Percentiles rank a stretch among this genome's conserved stretches.
Evolutionary conservation across 1,140 invertebrate species (phyloP).

Genomic region (Acromyrmex echinatior): DNA sequence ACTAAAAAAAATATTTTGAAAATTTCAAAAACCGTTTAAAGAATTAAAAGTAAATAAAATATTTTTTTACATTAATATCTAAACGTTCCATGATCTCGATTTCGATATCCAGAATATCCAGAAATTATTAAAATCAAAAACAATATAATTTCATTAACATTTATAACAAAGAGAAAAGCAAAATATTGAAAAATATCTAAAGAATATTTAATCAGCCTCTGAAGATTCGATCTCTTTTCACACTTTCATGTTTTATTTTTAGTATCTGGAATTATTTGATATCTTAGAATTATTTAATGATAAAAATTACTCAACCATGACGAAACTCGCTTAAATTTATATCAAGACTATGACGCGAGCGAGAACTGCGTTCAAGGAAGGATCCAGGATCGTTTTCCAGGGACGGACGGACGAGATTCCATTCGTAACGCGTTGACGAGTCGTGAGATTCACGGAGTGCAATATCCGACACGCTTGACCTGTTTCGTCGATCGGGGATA

Average conservation of each 20-base stretch:
- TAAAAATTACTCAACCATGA: background rate
- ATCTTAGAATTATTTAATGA: background rate
- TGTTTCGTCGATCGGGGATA: background rate
- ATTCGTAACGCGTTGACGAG: background rate
- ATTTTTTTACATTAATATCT: background rate
- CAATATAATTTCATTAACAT: background rate
- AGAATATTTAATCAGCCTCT: background rate
- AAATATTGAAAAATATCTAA: background rate
- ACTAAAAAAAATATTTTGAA: no score
- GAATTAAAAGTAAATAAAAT: background rate
- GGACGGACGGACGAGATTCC: background rate
- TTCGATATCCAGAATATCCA: background rate
- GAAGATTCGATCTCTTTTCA: background rate
- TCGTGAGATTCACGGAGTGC: background rate
- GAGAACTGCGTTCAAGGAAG: background rate
- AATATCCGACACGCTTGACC: background rate
- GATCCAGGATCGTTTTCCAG: slow-evolving; percentile 8
- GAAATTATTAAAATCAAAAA: background rate
- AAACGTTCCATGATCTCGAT: background rate
- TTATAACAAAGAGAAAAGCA: background rate
- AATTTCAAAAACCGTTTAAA: background rate
- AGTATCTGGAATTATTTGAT: background rate
- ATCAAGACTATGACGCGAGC: background rate
- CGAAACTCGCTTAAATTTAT: slow-evolving; percentile 4
- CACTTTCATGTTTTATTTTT: background rate